Evolutionary conservation across 92 coral and sea anemone species (phyloP).

Genomic region (Blastomussa wellsi): DNA sequence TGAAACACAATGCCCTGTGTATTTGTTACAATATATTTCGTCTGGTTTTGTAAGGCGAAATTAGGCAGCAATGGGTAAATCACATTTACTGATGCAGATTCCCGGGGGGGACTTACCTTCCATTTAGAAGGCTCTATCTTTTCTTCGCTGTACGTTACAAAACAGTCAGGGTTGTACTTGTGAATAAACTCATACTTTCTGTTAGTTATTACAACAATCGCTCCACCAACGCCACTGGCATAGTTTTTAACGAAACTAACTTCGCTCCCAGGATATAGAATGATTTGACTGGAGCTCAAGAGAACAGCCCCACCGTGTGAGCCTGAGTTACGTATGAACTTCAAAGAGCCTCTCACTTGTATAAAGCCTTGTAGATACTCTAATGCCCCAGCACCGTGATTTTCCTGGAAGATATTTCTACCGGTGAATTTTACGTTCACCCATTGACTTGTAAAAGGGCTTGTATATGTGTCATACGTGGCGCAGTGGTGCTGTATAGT

Average conservation of each 20-base stretch:
- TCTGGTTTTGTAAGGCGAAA: background rate
- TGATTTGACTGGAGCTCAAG: conserved; percentile 76
- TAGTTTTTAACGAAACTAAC: conserved; percentile 62
- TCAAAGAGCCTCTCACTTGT: conserved; percentile 68
- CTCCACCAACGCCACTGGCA: conserved; percentile 82
- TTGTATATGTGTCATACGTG: conserved; percentile 50
- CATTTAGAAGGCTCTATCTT: conserved; percentile 68
- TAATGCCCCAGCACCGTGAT: conserved; percentile 78
- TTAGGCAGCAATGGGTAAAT: background rate
- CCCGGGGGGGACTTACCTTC: conserved; percentile 64
- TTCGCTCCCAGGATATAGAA: conserved; percentile 75
- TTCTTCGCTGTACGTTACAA: conserved; percentile 68
- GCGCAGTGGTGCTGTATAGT: conserved; percentile 62
- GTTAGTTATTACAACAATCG: conserved; percentile 62
- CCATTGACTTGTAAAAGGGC: conserved; percentile 79
- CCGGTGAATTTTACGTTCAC: conserved; percentile 71
- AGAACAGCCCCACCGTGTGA: conserved; percentile 75
- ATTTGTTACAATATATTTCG: no score
- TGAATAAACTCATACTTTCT: conserved; percentile 69
- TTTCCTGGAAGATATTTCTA: conserved; percentile 61
- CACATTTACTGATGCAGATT: no score
- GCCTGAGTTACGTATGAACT: conserved; percentile 67
- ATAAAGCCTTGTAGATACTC: conserved; percentile 62
- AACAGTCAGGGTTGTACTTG: conserved; percentile 79
- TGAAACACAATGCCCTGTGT: background rate